phyloP scores from a whole-genome alignment of 2,888 invertebrate species.

The Tromatobia lineatoria region DNA sequence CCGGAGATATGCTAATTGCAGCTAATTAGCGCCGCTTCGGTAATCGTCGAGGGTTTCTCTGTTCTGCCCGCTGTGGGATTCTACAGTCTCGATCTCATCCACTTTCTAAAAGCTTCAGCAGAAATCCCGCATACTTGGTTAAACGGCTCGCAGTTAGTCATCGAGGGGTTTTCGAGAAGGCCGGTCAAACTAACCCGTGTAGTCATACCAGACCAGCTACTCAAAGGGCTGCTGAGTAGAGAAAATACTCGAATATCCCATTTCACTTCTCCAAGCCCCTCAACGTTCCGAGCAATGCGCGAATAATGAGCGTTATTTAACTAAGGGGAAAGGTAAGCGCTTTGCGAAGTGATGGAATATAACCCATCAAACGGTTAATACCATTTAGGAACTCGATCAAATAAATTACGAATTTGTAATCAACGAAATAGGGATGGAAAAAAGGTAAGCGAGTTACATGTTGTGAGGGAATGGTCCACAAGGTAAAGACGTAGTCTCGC shows the following conservation, averaged over 20 bases:
- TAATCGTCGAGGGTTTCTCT: conserved; percentile 53
- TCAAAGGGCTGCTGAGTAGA: conserved; percentile 40
- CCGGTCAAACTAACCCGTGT: conserved; percentile 19
- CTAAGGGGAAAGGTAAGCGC: conserved; percentile 3
- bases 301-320: conserved; percentile 34
- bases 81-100: conserved; percentile 19
- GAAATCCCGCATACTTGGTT: conserved; percentile 3
- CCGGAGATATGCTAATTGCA: conserved; percentile 46
- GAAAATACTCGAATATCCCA: conserved; percentile 27
- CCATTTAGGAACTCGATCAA: background rate
- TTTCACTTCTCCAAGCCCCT: background rate
- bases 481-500: conserved; percentile 41
- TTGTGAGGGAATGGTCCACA: no score
- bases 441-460: conserved; percentile 2
- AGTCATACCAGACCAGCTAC: conserved; percentile 1
- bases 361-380: background rate
- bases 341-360: background rate
- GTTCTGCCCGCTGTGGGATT: background rate
- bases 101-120: conserved; percentile 32
- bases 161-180: conserved; percentile 23
- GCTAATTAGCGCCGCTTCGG: conserved; percentile 61
- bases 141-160: conserved; percentile 23
- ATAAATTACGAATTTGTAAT: conserved; percentile 14
- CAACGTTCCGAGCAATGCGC: background rate
- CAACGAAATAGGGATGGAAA: background rate